These are phyloP conservation scores for Tetheella fluctuosa DNA, from an alignment of 2,888 invertebrate genomes.

Conservation along the genomic window DNA sequence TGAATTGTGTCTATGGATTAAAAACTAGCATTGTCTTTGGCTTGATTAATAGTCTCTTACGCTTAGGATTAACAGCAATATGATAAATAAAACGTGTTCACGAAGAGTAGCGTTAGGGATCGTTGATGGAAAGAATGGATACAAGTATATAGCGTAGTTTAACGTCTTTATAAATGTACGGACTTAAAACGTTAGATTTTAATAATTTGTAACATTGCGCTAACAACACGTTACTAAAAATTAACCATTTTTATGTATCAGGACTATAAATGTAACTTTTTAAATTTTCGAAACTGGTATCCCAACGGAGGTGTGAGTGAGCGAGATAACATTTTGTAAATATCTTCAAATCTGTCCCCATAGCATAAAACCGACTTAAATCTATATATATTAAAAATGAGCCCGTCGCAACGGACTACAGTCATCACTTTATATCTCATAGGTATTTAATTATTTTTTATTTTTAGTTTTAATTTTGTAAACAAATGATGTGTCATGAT, in stretches of 20 bases:
- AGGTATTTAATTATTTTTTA: slow-evolving; percentile 81
- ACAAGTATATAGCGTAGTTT: slow-evolving; percentile 33
- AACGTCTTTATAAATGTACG: slow-evolving; percentile 43
- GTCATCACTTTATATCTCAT: slow-evolving; percentile 82
- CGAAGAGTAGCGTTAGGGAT: slow-evolving; percentile 22
- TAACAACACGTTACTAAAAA: slow-evolving; percentile 10
- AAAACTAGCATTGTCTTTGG: slow-evolving; percentile 51
- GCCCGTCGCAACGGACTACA: slow-evolving; percentile 64
- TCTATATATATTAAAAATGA: slow-evolving; percentile 34
- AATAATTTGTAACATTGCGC: slow-evolving; percentile 7
- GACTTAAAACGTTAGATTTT: slow-evolving; percentile 43
- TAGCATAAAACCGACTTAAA: slow-evolving; percentile 79
- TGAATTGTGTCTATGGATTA: slow-evolving; percentile 26
- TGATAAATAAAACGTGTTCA: slow-evolving; percentile 66
- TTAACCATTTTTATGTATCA: slow-evolving; percentile 19
- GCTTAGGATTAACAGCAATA: slow-evolving; percentile 67
- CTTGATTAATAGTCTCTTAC: slow-evolving; percentile 57
- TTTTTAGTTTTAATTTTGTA: slow-evolving; percentile 72
- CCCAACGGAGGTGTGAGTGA: slow-evolving; percentile 62
- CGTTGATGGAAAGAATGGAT: slow-evolving; percentile 12
- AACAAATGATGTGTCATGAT: slow-evolving; percentile 74
- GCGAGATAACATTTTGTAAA: slow-evolving; percentile 81
- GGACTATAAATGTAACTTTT: slow-evolving; percentile 26
- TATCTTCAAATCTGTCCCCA: slow-evolving; percentile 74
- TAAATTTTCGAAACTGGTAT: slow-evolving; percentile 48